These are phyloP conservation scores for Nothocercus nigrocapillus DNA, from an alignment of 2,113 vertebrate genomes.

Conservation along the genomic window DNA sequence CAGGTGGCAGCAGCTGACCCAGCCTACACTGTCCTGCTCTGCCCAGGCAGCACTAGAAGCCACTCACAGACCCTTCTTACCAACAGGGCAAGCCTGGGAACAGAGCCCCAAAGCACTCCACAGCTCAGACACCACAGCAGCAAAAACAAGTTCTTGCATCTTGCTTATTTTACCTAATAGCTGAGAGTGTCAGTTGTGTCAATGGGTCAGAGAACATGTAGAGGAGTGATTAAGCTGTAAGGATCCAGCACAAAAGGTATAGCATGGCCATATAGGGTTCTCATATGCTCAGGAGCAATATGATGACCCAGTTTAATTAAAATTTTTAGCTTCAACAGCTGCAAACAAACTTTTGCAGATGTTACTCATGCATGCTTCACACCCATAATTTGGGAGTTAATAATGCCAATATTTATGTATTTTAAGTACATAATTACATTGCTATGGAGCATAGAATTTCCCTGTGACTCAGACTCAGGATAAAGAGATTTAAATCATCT, in stretches of 20 bases:
- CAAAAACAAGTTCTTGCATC: neutral
- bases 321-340: conserved; percentile 1
- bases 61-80: neutral
- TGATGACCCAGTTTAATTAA: conserved; percentile 36
- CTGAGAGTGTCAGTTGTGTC: neutral
- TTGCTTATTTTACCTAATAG: neutral
- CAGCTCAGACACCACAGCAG: neutral
- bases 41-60: neutral
- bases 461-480: neutral
- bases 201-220: no score
- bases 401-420: conserved; percentile 54
- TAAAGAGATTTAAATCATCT: neutral
- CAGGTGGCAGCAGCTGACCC: neutral
- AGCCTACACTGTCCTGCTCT: neutral
- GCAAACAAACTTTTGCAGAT: conserved; percentile 56
- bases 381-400: conserved; percentile 64
- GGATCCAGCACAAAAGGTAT: neutral
- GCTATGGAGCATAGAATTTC: neutral
- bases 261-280: neutral
- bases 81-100: neutral
- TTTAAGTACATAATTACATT: conserved; percentile 38
- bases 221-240: neutral
- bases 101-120: neutral
- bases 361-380: conserved; percentile 44
- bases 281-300: neutral